Base-by-base conservation (phyloP, 2,113 vertebrate genomes). In the Rhipidura dahli region DNA sequence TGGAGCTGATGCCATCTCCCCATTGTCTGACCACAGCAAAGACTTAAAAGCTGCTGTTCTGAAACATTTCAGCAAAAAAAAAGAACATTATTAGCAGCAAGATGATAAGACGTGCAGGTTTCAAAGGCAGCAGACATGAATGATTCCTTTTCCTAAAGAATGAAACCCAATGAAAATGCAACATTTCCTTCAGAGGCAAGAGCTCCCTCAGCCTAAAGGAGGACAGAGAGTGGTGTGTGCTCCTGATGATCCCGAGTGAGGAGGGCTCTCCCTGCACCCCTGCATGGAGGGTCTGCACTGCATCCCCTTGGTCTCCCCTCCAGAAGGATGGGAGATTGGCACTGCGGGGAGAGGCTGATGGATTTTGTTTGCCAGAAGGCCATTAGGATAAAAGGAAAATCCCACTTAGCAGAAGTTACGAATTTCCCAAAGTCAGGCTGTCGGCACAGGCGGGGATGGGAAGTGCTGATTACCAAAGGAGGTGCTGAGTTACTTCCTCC, bases 91-190 rank as follows among this genome's bases (percentile, higher is more conserved):
- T 94, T 94, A 92, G 53, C 56, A 87, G 69, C 53, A 61, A 82
- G 70, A 56, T 39, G 87, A 95, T 39, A 93, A 95, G 65, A 54
- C 66, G 94, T 65, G 49, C 78, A 85, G 65, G 75, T 89, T 91
- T 92, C 80, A 83, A 96, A 94, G 59, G 64, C 81, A 72, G 57
- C 70, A 92, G 81, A 76, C 40, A 57, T 76, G 73, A 93, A 87
- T 87, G 84, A 85, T 94, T 93, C 69, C 78, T 82, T 76, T 93
- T 84, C 82, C 65, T 76, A 69, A 85, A 91, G 73, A 95, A 87
- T 49, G 72, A 91, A 91, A 28, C 37, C 24, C 61, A 60, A 30
- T 80, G 89, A 85, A 94, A 94, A 93, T 1, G 30, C 57, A 69
- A 9, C 19, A 26, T 80, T 78, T 94, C 84, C 87, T 82, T 69